Evolutionary conservation across 2,113 vertebrate species (phyloP).

Genomic region (Sander lucioperca): DNA sequence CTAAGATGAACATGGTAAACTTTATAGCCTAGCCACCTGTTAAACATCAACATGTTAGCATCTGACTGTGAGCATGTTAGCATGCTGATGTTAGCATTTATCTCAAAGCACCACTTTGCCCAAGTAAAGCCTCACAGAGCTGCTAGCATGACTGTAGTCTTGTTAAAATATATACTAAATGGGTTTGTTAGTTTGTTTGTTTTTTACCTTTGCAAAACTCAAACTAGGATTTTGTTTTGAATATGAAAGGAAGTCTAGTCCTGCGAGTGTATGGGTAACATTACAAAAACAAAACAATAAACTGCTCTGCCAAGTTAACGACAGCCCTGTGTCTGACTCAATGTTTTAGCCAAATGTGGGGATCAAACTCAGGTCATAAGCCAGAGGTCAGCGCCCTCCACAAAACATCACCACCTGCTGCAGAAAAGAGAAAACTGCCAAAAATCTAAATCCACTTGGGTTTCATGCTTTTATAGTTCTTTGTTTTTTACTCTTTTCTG

Average conservation of each 20-base stretch:
- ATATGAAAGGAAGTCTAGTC: neutral
- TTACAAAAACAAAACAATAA: neutral
- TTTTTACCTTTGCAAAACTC: neutral
- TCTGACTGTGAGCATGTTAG: neutral
- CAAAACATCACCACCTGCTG: slow-evolving; percentile 27
- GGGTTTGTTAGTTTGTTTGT: neutral
- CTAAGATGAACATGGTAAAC: neutral
- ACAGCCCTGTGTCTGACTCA: neutral
- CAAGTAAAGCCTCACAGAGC: neutral
- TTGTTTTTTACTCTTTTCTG: slow-evolving; percentile 7
- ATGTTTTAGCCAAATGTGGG: slow-evolving; percentile 5
- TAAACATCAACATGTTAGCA: neutral
- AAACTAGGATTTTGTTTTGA: neutral
- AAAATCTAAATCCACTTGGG: slow-evolving; percentile 2
- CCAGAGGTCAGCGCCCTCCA: slow-evolving; percentile 11
- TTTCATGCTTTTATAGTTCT: slow-evolving; percentile 29
- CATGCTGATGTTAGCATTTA: neutral
- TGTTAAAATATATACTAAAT: neutral
- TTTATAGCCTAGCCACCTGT: neutral
- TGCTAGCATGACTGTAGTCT: neutral
- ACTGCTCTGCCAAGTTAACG: neutral
- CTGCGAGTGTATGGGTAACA: neutral
- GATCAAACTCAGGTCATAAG: slow-evolving; percentile 25
- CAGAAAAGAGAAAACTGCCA: slow-evolving; percentile 3
- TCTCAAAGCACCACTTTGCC: neutral